Percentiles rank a stretch among this genome's conserved stretches.
Conservation (phyloP, 2,113 vertebrate genomes). For the human (Homo sapiens) region GRCh38 chr5:67635001-67635500, state of each 20-base stretch:
- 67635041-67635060: background rate
- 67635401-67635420: background rate
- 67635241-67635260: slow-evolving; percentile 40
- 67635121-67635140: background rate
- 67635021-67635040: background rate
- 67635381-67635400: background rate
- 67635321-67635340: background rate
- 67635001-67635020: background rate
- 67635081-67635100: slow-evolving; percentile 8
- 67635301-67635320: background rate
- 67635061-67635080: background rate
- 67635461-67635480: background rate
- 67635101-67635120: slow-evolving; percentile 45
- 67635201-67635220: slow-evolving; percentile 26
- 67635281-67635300: background rate
- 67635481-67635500: background rate
- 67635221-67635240: background rate
- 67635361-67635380: background rate
- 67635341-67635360: background rate
- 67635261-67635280: background rate
- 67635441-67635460: background rate
- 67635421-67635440: background rate
- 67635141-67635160: slow-evolving; percentile 1
- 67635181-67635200: slow-evolving; percentile 44
- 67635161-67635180: background rate